Conservation (phyloP, 2,113 vertebrate genomes). For the Lathamus discolor region DNA sequence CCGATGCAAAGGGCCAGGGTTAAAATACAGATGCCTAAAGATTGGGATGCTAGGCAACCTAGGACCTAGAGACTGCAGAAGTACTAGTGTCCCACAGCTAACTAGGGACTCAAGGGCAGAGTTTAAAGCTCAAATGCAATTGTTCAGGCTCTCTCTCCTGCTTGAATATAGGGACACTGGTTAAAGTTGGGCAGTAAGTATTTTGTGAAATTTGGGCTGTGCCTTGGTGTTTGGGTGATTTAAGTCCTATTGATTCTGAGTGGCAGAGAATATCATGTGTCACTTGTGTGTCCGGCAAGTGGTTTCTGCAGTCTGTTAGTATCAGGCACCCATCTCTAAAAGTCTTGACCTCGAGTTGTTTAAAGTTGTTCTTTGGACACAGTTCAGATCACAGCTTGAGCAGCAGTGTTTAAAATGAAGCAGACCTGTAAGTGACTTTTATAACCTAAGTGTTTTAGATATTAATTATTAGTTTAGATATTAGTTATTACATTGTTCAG, state of each 20-base stretch:
- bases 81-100: neutral
- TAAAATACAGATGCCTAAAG: neutral
- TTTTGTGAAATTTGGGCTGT: neutral
- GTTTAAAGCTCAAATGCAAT: neutral
- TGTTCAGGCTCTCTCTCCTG: neutral
- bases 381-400: neutral
- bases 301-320: neutral
- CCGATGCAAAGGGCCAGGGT: neutral
- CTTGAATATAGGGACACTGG: neutral
- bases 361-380: neutral
- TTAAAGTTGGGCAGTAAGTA: neutral
- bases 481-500: neutral
- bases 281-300: neutral
- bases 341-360: neutral
- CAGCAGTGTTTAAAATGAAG: neutral
- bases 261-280: neutral
- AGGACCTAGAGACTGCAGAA: neutral
- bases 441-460: neutral
- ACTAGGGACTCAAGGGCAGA: neutral
- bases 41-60: neutral
- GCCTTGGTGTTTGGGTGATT: neutral
- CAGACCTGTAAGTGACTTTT: neutral
- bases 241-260: neutral
- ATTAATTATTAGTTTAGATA: neutral
- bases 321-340: neutral